Evolutionary conservation across 2,113 vertebrate species (phyloP), one percentile per base, ranked within the genome.

Genomic region (Malurus elegans): DNA sequence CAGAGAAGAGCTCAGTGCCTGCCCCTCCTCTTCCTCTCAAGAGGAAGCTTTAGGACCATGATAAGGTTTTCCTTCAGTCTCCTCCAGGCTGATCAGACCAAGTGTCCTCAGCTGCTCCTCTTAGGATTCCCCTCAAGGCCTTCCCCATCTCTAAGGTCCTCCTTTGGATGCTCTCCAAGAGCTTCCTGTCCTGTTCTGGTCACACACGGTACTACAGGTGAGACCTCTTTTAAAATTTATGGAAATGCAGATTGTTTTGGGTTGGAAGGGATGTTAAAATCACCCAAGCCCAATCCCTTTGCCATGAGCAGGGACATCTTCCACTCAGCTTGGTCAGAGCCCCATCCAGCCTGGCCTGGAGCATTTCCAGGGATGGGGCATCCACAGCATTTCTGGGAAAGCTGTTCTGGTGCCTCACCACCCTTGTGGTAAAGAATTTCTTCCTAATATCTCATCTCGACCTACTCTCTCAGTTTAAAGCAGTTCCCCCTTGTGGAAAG

Each of bases 201-300:
- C 23, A 14, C 32, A 42, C 44, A 7, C 2, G 1, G 5, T 57
- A 18, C 26, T 32, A 7, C 10, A 57, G 18, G 9, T 23, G 21
- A 88, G 34, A 32, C 14, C 20, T 72, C 26, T 36, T 50, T 28
- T 23, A 16, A 44, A 36, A 24, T 26, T 50, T 26, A 28, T 32
- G 31, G 34, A 48, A 48, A 31, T 48, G 42, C 17, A 18, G 34
- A 32, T 26, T 0, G 3, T 4, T 66, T 73, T 66, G 12, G 8
- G 58, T 66, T 10, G 2, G 32, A 80, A 45, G 36, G 48, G 18
- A 44, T 10, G 5, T 60, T 45, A n/a, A 60, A 31, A 60, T n/a
- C 16, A 25, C 9, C 10, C n/a, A 40, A 19, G 10, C 45, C 23
- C 36, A 44, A 8, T 1, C 4, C 3, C 2, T 1, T 4, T 58